A percentile compares a stretch with the other conserved stretches of the same genome.
phyloP scores from a whole-genome alignment of 2,113 vertebrate species.

The Tympanuchus pallidicinctus region DNA sequence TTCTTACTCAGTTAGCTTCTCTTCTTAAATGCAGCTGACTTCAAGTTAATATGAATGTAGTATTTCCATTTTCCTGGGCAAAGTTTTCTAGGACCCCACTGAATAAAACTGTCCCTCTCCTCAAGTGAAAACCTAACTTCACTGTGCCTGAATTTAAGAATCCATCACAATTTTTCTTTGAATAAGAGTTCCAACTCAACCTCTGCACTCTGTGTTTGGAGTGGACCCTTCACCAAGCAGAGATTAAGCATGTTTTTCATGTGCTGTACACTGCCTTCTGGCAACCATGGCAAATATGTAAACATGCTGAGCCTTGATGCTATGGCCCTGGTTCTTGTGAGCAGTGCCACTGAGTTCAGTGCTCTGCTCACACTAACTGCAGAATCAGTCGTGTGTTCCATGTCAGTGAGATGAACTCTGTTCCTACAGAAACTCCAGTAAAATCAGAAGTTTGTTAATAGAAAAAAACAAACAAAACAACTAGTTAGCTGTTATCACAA shows the following conservation, averaged over 20 bases:
- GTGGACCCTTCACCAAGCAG: not conserved
- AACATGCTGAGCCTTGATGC: not conserved
- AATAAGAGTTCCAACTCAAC: not conserved
- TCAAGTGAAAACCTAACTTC: not conserved
- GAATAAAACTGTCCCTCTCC: not conserved
- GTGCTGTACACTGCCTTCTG: not conserved
- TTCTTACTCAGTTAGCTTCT: not conserved
- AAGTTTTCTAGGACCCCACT: not conserved
- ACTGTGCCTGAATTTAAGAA: not conserved
- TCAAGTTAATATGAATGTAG: not conserved
- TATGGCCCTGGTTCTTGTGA: not conserved
- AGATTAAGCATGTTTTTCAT: not conserved
- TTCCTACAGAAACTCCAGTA: slow-evolving; percentile 4
- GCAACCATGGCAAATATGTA: not conserved
- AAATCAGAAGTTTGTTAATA: slow-evolving; percentile 34
- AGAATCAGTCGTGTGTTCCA: not conserved
- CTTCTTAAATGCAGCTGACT: not conserved
- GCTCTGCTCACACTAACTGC: not conserved
- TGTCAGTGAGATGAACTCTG: not conserved
- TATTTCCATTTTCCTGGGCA: not conserved
- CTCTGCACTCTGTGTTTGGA: not conserved
- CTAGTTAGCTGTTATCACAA: slow-evolving; percentile 19
- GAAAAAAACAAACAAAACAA: not conserved
- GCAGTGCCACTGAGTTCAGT: not conserved
- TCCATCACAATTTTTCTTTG: not conserved